Conservation (phyloP, 2,888 invertebrate genomes). For the Cyrtodaria siliqua region DNA sequence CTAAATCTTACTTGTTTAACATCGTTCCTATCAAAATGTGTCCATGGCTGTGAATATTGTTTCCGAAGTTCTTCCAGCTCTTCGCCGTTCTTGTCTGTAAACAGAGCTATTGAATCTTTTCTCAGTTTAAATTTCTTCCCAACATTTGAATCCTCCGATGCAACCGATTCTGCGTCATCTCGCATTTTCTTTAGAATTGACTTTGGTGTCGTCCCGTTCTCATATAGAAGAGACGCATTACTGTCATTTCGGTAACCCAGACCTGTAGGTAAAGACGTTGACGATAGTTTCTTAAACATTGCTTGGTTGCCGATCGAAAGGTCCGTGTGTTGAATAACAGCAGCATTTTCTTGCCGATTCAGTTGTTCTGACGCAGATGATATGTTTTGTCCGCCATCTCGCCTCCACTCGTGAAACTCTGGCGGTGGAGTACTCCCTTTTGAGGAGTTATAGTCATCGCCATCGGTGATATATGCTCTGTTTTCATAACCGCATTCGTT, state of each 20-base stretch:
- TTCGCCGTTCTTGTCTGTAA: constrained; percentile 67
- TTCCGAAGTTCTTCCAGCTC: constrained; percentile 40
- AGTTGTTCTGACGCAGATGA: neutral
- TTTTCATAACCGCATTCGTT: constrained; percentile 19
- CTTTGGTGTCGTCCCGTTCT: constrained; percentile 35
- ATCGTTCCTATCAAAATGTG: constrained; percentile 20
- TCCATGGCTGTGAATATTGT: constrained; percentile 22
- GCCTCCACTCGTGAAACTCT: neutral
- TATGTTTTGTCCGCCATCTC: no score
- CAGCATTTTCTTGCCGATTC: constrained; percentile 2
- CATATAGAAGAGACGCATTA: constrained; percentile 11
- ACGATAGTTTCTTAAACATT: constrained; percentile 13
- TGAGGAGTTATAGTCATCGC: constrained; percentile 11
- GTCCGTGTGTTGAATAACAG: constrained; percentile 13
- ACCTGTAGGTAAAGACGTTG: constrained; percentile 17
- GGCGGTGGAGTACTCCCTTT: neutral
- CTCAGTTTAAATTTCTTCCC: constrained; percentile 65
- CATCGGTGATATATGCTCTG: constrained; percentile 17
- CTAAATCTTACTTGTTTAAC: constrained; percentile 44
- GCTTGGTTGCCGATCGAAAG: neutral
- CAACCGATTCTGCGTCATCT: constrained; percentile 56
- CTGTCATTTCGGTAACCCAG: constrained; percentile 3
- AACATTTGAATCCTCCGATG: constrained; percentile 30
- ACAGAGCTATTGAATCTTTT: constrained; percentile 76
- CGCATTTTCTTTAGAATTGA: constrained; percentile 51